Evolutionary conservation across 1,140 invertebrate species (phyloP), one percentile per base, ranked within the genome.

Genomic region (Lerema accius): DNA sequence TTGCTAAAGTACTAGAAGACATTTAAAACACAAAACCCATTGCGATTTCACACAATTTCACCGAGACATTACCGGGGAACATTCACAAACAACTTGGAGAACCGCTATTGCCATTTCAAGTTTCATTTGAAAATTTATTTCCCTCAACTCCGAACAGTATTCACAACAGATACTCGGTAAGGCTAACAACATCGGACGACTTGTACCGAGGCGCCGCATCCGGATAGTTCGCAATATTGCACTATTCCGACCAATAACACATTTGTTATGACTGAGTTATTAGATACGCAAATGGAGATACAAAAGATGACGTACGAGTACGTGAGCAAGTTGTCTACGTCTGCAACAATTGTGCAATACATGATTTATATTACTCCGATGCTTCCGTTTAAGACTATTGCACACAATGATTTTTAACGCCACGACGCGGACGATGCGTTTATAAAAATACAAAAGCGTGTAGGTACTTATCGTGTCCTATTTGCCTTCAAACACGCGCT

Each of bases 81-180:
- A n/a, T 51, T 51, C 35, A 37, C 16, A 37, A 16, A 37, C 9
- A 17, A 37, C 32, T 51, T 3, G 3, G 3, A 37, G 35, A 9
- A 19, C 10, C n/a, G 16, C 28, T 32, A 51, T 51, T 51, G 26
- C 16, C 16, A 37, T 51, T 17, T 51, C 49, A 51, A 17, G 28
- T 51, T 35, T 55, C 51, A 26, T 42, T 40, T 55, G n/a, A 42
- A 55, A 39, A 40, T 40, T 50, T 55, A 40, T 55, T 55, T 39
- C 48, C 48, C 26, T 50, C 14, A 32, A 32, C 28, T 7, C 9
- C 28, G 28, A 7, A 9, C 32, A n/a, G 48, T 37, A 35, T 32
- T 11, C 15, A 50, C 28, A 26, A 16, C 6, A 32, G 1, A 14
- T 7, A 16, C 48, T 15, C 26, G 11, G 35, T 13, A 37, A 50